Percentiles rank a stretch among this genome's conserved stretches.
phyloP scores from a whole-genome alignment of 2,113 vertebrate genomes.

The Corythornis madagascariensis region DNA sequence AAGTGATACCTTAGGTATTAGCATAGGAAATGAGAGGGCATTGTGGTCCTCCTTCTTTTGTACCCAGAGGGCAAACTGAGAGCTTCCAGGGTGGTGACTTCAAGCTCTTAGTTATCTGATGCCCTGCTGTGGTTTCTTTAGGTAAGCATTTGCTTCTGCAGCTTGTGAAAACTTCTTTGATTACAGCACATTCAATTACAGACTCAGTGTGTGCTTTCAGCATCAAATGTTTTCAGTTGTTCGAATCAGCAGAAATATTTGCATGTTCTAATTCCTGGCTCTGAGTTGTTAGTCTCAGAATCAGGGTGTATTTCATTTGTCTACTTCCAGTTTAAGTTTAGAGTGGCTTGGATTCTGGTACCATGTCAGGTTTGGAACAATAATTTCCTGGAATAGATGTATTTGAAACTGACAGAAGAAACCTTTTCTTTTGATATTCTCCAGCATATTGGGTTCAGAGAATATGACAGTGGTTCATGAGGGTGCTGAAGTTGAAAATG shows the following conservation, averaged over 20 bases:
- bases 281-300: neutral
- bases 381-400: neutral
- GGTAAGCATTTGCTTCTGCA: slow-evolving; percentile 7
- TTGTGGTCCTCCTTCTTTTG: slow-evolving; percentile 10
- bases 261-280: neutral
- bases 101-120: slow-evolving; percentile 30
- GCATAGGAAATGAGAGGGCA: slow-evolving; percentile 37
- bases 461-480: neutral
- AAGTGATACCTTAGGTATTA: slow-evolving; percentile 46
- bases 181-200: neutral
- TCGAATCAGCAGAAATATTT: neutral
- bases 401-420: neutral
- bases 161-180: neutral
- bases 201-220: neutral
- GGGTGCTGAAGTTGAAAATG: neutral
- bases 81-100: slow-evolving; percentile 25
- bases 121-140: neutral
- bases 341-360: neutral
- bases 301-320: neutral
- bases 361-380: neutral
- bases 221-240: neutral
- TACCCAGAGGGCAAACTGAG: slow-evolving; percentile 53
- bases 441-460: neutral
- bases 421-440: neutral
- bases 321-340: neutral